phyloP scores from a whole-genome alignment of 2,797 vertebrate species.

The Huso huso region DNA sequence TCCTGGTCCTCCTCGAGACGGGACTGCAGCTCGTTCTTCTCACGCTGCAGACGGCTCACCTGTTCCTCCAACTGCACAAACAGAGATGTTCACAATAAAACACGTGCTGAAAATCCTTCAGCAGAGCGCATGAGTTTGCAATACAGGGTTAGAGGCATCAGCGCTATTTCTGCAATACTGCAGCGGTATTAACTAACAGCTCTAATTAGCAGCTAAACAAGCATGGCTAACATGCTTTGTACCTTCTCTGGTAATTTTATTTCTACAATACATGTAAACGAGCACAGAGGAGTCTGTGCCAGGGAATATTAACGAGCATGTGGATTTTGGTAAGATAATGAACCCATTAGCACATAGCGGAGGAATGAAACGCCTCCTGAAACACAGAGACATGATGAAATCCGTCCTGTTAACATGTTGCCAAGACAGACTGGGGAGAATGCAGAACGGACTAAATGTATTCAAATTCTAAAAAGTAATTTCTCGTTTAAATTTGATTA shows the following conservation, averaged over 20 bases:
- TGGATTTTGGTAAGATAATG: constrained; percentile 54
- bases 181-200: constrained; percentile 20
- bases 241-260: constrained; percentile 37
- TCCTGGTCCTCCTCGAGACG: constrained; percentile 94
- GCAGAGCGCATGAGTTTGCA: not conserved
- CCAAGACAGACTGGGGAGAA: constrained; percentile 33
- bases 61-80: constrained; percentile 84
- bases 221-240: constrained; percentile 9
- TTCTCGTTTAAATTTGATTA: constrained; percentile 5
- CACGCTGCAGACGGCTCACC: constrained; percentile 86
- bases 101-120: not conserved
- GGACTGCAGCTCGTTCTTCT: constrained; percentile 91
- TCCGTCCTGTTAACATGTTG: constrained; percentile 46
- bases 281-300: constrained; percentile 33
- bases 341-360: constrained; percentile 57
- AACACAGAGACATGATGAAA: constrained; percentile 37
- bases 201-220: constrained; percentile 32
- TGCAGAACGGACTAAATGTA: constrained; percentile 41
- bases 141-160: not conserved
- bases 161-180: not conserved
- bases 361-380: constrained; percentile 46
- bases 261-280: constrained; percentile 40
- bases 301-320: constrained; percentile 40
- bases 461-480: constrained; percentile 25
- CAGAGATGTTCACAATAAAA: constrained; percentile 9